Evolutionary conservation across 2,888 invertebrate genomes (phyloP), one percentile per base, ranked within the genome.

Genomic region (Drosophila setosimentum): DNA sequence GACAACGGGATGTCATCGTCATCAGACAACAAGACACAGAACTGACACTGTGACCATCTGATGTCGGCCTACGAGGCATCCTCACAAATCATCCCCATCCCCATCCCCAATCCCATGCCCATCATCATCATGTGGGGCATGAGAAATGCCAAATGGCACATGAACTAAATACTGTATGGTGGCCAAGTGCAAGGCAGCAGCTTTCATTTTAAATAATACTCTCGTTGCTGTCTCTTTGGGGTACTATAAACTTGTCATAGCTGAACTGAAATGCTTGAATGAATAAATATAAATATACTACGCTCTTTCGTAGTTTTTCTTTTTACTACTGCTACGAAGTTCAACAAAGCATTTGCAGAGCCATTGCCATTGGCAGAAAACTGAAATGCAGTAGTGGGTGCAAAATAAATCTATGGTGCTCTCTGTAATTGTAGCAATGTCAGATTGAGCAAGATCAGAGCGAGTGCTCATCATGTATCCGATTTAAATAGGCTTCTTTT

Each of bases 151-250:
- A 68, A 57, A 24, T 42, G 42, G 51, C 63, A 65, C 21, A 57
- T 37, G 48, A 35, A 24, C 58, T 30, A 18, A 37, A 18, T 33
- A 33, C 59, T 73, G 30, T 24, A 42, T 57, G 54, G 51, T 78
- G 63, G 69, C 70, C 82, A 73, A 80, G 72, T 73, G 69, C 73
- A 80, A 78, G 73, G 73, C 68, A 68, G 33, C 62, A 54, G 73
- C 59, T 73, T 63, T 69, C 50, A 64, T 62, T 68, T 21, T 49
- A 48, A 49, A 49, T 64, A 53, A 53, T 30, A 35, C 13, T 66
- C 18, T 54, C 33, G 33, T 33, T 54, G 32, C 30, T 30, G 24
- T 54, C 35, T 18, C 30, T 0, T 13, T 54, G 35, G 27, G 54
- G 54, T 37, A 18, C 35, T 27, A 37, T 18, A 4, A 18, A 3